phyloP scores from a whole-genome alignment of 2,113 vertebrate genomes.

The Sitta europaea region DNA sequence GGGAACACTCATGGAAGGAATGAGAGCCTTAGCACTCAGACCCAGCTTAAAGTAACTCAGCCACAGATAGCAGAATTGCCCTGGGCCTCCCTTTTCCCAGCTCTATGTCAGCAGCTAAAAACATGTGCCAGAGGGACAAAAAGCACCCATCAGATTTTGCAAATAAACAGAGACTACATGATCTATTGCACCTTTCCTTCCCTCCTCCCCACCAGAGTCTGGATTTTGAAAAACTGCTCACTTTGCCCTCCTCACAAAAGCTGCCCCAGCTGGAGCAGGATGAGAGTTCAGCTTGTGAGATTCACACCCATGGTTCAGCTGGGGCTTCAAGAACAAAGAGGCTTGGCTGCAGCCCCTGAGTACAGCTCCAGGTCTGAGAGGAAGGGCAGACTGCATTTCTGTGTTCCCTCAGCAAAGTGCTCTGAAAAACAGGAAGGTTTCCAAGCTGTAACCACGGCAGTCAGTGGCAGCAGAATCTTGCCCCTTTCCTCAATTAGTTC shows the following conservation, averaged over 20 bases:
- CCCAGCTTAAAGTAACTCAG: background rate
- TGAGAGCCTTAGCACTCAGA: background rate
- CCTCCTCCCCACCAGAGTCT: accelerated
- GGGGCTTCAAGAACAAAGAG: background rate
- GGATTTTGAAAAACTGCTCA: background rate
- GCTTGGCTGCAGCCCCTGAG: background rate
- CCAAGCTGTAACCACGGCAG: background rate
- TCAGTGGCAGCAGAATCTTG: background rate
- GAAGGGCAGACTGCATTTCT: background rate
- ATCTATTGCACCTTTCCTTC: background rate
- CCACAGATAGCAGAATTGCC: background rate
- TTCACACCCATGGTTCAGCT: background rate
- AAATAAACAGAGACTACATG: background rate
- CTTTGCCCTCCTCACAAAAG: background rate
- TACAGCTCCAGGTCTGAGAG: background rate
- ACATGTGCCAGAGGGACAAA: background rate
- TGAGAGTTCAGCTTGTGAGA: background rate
- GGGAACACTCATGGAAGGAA: background rate
- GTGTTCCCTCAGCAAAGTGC: background rate
- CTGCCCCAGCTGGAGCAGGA: background rate
- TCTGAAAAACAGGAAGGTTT: background rate
- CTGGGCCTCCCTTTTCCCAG: background rate
- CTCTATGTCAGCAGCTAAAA: background rate
- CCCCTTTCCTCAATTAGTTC: background rate
- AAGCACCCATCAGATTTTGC: background rate